Evolutionary conservation across 2,888 invertebrate species (phyloP).

Genomic region (Notodonta ziczac): DNA sequence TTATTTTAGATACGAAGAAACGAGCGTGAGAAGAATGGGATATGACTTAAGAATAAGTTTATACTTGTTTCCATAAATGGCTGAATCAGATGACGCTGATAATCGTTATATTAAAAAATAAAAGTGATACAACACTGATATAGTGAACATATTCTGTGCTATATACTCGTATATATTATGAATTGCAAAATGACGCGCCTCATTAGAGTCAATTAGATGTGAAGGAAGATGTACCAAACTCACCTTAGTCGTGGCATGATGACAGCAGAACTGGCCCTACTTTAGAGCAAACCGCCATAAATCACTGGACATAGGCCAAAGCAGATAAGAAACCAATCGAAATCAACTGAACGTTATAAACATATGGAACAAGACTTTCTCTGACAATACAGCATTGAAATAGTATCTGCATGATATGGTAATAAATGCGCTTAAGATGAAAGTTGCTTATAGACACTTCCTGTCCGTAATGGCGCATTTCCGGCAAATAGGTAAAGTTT

Average conservation of each 20-base stretch:
- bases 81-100: not conserved
- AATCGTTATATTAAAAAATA: not conserved
- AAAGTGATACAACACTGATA: not conserved
- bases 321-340: not conserved
- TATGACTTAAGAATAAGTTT: slow-evolving; percentile 25
- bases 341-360: not conserved
- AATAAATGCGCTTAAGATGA: slow-evolving; percentile 16
- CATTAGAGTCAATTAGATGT: no score
- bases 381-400: slow-evolving; percentile 20
- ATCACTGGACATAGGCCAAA: not conserved
- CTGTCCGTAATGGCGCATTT: slow-evolving; percentile 24
- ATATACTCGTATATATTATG: no score
- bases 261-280: no score
- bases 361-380: slow-evolving; percentile 9
- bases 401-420: slow-evolving; percentile 25
- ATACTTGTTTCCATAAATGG: slow-evolving; percentile 19
- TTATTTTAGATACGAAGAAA: slow-evolving; percentile 39
- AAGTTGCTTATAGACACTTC: slow-evolving; percentile 31
- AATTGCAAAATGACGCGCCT: no score
- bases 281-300: no score
- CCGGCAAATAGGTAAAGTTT: slow-evolving; percentile 6
- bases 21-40: slow-evolving; percentile 14
- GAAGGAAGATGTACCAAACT: no score
- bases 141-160: not conserved
- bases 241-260: no score